A percentile compares a stretch with the other conserved stretches of the same genome.
phyloP scores from a whole-genome alignment of 64 coral and sea anemone species.

The Dendrophyllia cribrosa region DNA sequence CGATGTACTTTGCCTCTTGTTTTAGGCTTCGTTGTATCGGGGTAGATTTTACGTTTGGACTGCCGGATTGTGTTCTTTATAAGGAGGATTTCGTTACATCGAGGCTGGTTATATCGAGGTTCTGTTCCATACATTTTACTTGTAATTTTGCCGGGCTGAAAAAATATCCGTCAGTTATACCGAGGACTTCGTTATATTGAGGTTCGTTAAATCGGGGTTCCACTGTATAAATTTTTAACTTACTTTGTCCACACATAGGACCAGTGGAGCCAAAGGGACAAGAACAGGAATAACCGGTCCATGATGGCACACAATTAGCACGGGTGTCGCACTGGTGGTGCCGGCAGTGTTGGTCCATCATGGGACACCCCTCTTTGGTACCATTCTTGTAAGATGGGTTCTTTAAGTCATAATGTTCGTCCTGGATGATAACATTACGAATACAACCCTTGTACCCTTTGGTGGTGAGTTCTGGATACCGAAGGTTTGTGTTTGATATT shows the following conservation, averaged over 20 bases:
- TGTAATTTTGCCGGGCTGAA: too few species aligned
- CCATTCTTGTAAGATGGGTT: constrained; percentile 45
- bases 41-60: too few species aligned
- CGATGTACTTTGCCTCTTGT: too few species aligned
- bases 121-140: too few species aligned
- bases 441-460: constrained; percentile 91
- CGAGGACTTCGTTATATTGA: not conserved
- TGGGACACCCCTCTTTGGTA: constrained; percentile 80
- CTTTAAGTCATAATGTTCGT: constrained; percentile 54
- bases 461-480: constrained; percentile 65
- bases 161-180: too few species aligned
- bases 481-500: constrained; percentile 48
- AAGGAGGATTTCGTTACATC: too few species aligned
- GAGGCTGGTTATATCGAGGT: too few species aligned
- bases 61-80: too few species aligned
- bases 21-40: too few species aligned
- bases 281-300: constrained; percentile 74
- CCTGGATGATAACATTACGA: constrained; percentile 88
- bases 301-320: constrained; percentile 77
- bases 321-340: constrained; percentile 55
- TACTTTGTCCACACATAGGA: constrained; percentile 38
- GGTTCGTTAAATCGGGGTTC: not conserved
- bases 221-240: not conserved
- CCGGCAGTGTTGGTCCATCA: constrained; percentile 87
- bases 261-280: constrained; percentile 59